Evolutionary conservation across 2,113 vertebrate species (phyloP), one percentile per base, ranked within the genome.

Genomic region (Myxocyprinus asiaticus): DNA sequence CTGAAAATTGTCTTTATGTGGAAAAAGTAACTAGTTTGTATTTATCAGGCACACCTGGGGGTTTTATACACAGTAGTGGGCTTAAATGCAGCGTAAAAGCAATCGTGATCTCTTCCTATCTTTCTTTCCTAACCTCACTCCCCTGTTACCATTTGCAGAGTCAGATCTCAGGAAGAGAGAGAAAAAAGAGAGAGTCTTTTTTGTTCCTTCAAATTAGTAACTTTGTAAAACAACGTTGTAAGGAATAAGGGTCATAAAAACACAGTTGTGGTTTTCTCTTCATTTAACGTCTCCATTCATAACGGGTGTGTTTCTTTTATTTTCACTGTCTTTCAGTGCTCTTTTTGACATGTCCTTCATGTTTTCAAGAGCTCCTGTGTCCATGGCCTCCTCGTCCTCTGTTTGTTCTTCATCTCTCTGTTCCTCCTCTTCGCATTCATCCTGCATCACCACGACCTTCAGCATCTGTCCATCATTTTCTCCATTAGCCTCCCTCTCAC

Each of bases 51-150:
- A 99, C 98, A 98, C 96, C 95, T 93, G 95, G 84, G 81, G 82
- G 96, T 95, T 96, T 95, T 94, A 89, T 95, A 97, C 96, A 98
- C 96, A 98, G 96, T 98, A 98, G 97, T 98, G 96, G 96, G 95
- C 92, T 95, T 94, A 94, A 96, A 94, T 90, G 91, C 92, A 94
- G 93, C 89, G 93, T 93, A 92, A 88, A 90, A 92, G 64, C 74
- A 42, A 12, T 62, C 58, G 14, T 61, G 56, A 79, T 62, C 76
- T 53, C 65, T 84, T 81, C 86, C 12, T 17, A 76, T 22, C 70
- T 79, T 58, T 75, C 81, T 86, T 9, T 63, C 53, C 75, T 48
- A 33, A 33, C n/a, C 10, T 22, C 33, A 14, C 55, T 58, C 14
- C 0, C 3, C 14, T 58, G n/a, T 5, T 15, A 58, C 15, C 55